Evolutionary conservation across 2,888 invertebrate species (phyloP), one percentile per base, ranked within the genome.

Genomic region (Orchesellides sinensis): DNA sequence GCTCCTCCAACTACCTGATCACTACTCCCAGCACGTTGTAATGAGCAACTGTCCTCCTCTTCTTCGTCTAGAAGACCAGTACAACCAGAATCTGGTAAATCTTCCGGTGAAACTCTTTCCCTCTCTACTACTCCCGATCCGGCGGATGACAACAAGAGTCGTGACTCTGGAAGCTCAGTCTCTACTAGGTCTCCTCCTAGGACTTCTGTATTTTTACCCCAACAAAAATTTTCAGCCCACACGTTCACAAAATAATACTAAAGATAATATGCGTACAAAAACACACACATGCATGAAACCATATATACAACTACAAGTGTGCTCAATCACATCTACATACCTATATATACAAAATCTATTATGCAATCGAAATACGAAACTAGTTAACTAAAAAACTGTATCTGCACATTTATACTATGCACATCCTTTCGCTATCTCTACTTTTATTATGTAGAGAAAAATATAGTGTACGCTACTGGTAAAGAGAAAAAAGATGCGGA

Each of bases 31-130:
- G 69, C 73, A 59, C 81, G 81, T 52, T 81, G 81, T 32, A 74
- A 59, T 23, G 80, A 80, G 40, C 80, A 80, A 59, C 72, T 80
- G 59, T 80, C 79, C 29, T 77, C 83, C 29, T 77, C 83, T n/a
- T 82, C 79, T 19, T 85, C 85, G 77, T 84, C 85, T 84, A 85
- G 49, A 83, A 85, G 85, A 27, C 85, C 85, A 84, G 85, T 82
- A 74, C 84, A 85, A 77, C 84, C 85, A 70, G 85, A 85, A 84
- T 85, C 85, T n/a, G 84, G 83, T 74, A 85, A 84, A 70, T 80
- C 79, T 73, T 81, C 81, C 27, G 81, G 81, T 29, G 81, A 81
- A 49, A 59, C 72, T 49, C 80, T 80, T 72, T 72, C 77, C 52
- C 69, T 70, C 29, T 63, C 81, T 52, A 27, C 49, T 25, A 68